A percentile compares a stretch with the other conserved stretches of the same genome.
phyloP scores from a whole-genome alignment of 2,888 invertebrate genomes.

The Napeogenes sylphis region DNA sequence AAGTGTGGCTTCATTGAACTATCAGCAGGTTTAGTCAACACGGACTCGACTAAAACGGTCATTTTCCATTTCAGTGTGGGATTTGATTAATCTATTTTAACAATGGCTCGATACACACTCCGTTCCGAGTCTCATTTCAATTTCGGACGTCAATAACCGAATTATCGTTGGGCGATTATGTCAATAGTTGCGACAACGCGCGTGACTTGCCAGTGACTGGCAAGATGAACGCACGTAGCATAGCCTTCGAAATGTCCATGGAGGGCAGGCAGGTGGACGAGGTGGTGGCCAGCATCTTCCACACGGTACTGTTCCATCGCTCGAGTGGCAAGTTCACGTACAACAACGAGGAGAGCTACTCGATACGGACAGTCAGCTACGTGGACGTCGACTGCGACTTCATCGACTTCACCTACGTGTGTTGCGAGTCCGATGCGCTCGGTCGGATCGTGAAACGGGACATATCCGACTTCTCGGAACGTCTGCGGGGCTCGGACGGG shows the following conservation, averaged over 20 bases:
- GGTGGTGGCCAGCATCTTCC: slow-evolving; percentile 93
- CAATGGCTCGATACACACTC: slow-evolving; percentile 52
- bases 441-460: slow-evolving; percentile 85
- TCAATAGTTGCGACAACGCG: slow-evolving; percentile 41
- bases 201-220: slow-evolving; percentile 58
- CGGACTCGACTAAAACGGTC: slow-evolving; percentile 52
- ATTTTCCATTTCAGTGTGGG: slow-evolving; percentile 71
- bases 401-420: slow-evolving; percentile 97
- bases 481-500: slow-evolving; percentile 84
- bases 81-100: slow-evolving; percentile 59
- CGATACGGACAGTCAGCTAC: slow-evolving; percentile 96
- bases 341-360: slow-evolving; percentile 95
- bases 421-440: slow-evolving; percentile 90
- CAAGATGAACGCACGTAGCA: slow-evolving; percentile 88
- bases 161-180: slow-evolving; percentile 50
- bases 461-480: slow-evolving; percentile 87
- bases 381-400: slow-evolving; percentile 98
- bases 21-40: background rate
- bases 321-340: slow-evolving; percentile 96
- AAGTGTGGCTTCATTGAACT: slow-evolving; percentile 52
- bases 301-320: slow-evolving; percentile 93
- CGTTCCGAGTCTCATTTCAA: slow-evolving; percentile 33
- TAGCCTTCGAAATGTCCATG: slow-evolving; percentile 88
- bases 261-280: slow-evolving; percentile 95
- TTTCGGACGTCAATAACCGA: slow-evolving; percentile 43